Conservation (phyloP, 92 coral and sea anemone species). For the Virgularia gustaviana region DNA sequence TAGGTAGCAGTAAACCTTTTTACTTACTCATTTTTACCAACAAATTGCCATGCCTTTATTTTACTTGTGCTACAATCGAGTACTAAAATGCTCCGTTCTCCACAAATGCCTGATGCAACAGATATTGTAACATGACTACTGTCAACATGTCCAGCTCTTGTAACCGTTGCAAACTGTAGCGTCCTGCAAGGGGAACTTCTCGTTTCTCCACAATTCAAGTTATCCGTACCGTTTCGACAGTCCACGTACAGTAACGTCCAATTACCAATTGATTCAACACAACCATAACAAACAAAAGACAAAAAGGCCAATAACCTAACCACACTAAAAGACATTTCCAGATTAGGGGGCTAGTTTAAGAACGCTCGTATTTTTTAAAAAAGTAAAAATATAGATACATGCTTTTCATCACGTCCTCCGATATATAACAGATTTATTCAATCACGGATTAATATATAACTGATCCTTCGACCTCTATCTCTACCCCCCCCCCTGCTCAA, state of each 20-base stretch:
- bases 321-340: too few species aligned
- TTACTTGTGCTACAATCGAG: neutral
- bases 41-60: slow-evolving; percentile 3
- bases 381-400: too few species aligned
- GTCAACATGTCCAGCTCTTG: neutral
- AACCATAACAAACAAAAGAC: neutral
- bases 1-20: too few species aligned
- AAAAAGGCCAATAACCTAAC: neutral
- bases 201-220: neutral
- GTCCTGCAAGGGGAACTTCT: slow-evolving; percentile 15
- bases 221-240: slow-evolving; percentile 7
- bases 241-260: slow-evolving; percentile 28
- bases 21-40: slow-evolving; percentile 17
- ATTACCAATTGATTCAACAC: too few species aligned
- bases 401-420: too few species aligned
- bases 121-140: neutral
- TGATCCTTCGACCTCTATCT: too few species aligned
- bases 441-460: too few species aligned
- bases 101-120: slow-evolving; percentile 16
- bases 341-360: too few species aligned
- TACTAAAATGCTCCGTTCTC: neutral
- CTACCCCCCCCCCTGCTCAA: too few species aligned
- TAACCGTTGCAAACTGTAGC: neutral
- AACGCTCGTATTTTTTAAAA: too few species aligned
- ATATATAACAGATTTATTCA: too few species aligned